Base-by-base conservation (phyloP, 2,888 invertebrate genomes). In the Epistrophe grossulariae region DNA sequence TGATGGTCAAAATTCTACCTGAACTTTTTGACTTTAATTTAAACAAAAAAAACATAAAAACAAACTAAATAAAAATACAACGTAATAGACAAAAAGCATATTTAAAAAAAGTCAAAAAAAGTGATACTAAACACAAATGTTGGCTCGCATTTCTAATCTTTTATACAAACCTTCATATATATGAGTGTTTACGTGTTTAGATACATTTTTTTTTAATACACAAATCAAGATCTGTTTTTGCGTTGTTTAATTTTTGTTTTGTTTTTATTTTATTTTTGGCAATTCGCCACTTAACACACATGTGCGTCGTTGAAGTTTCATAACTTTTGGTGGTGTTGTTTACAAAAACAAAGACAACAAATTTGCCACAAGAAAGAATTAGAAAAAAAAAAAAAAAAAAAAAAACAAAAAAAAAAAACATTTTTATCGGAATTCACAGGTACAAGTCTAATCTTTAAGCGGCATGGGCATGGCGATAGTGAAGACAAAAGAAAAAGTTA, bases 271-370 rank as follows among this genome's bases (percentile, higher is more conserved):
- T 15, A 8, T 68, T 72, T 52, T 73, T 59, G 78, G 78, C 83
- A 83, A 60, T 55, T 24, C 68, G 73, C 68, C 83, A 79, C 52
- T 43, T 43, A 60, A 11, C 31, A 55, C 60, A 79, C 50, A 66
- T 82, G 72, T 72, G 82, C 72, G 72, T 78, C 68, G 72, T 78
- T 35, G 11, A 11, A n/a, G 31, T 57, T 79, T 55, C 38, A 28
- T 43, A 72, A 66, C 72, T 45, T 64, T 45, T 31, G 38, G 31
- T 35, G 15, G 17, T 57, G 28, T 55, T 64, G 35, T 66, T 57
- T 79, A 43, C 24, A 17, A 31, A 66, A 45, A 66, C 38, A 60
- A 59, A 59, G 7, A 31, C 8, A 17, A n/a, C 45, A 64, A 10
- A 24, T 24, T 15, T 28, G 0, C 45, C 10, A 43, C 6, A 28